Percentiles rank a stretch among this genome's conserved stretches.
Evolutionary conservation across 2,797 vertebrate genomes (phyloP).

Genomic region (Microhierax caerulescens): DNA sequence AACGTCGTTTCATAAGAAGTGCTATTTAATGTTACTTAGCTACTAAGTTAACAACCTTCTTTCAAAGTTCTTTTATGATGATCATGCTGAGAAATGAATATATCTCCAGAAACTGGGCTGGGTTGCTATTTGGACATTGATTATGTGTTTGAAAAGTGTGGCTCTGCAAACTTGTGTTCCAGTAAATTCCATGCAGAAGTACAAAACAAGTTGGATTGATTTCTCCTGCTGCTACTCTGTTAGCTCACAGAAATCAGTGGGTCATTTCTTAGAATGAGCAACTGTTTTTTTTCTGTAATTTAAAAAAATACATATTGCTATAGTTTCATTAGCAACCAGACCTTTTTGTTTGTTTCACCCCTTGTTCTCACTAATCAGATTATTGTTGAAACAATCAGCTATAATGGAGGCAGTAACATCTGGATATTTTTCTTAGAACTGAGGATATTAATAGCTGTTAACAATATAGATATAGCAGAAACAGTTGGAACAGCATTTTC

Average conservation of each 20-base stretch:
- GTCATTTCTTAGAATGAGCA: constrained; percentile 19
- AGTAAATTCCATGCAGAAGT: constrained; percentile 3
- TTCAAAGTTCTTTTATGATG: constrained; percentile 22
- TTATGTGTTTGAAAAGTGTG: constrained; percentile 45
- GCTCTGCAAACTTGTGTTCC: not conserved
- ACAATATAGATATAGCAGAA: not conserved
- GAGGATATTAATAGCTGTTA: not conserved
- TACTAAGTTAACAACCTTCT: not conserved
- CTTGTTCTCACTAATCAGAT: not conserved
- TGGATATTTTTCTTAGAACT: not conserved
- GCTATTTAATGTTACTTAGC: not conserved
- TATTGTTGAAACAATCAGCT: not conserved
- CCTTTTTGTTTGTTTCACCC: not conserved
- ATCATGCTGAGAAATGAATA: constrained; percentile 1
- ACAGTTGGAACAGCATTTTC: not conserved
- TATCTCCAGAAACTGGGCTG: constrained; percentile 50
- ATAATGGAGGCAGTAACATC: not conserved
- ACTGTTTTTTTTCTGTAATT: not conserved
- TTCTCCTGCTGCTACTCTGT: not conserved
- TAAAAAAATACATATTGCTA: not conserved
- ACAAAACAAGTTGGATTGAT: not conserved
- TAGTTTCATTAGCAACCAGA: not conserved
- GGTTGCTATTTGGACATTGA: constrained; percentile 34
- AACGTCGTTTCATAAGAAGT: not conserved
- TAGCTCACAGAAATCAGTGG: not conserved